Base-by-base conservation (phyloP, 1,140 invertebrate genomes). In the Drosophila punjabiensis region DNA sequence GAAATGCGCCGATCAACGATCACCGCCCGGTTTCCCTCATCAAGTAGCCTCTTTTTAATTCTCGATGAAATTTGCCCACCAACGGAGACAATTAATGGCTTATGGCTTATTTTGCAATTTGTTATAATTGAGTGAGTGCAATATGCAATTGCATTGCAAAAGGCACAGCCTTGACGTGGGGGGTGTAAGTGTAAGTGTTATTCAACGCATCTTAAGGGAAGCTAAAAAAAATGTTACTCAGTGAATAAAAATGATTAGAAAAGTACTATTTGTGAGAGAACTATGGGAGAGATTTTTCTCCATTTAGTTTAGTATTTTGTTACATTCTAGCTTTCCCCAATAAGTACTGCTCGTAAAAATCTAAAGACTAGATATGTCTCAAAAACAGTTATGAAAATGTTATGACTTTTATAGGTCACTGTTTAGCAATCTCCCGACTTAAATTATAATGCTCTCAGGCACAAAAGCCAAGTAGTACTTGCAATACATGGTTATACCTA, bases 51-150 rank as follows among this genome's bases (percentile, higher is more conserved):
- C 45, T 71, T 50, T 64, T 66, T 52, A 41, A 63, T 63, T 76
- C 75, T 56, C 55, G 64, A 66, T 76, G 65, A 66, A 66, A 83
- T 74, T 82, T 83, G 59, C 65, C 81, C 81, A 79, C 68, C 68
- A 79, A 61, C 74, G 69, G 37, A 66, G 81, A 69, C 75, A 82
- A 86, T 86, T 86, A 86, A 86, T 85, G 76, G 79, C 79, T 73
- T 67, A 76, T 71, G 77, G 63, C 80, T 68, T 69, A 68, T 60
- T 73, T 81, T 64, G 79, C 67, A 74, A 84, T 81, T 85, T 86
- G 68, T 69, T 82, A 63, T 78, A 85, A 86, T 82, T 85, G 79
- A 82, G 53, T 78, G 78, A 65, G 67, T 65, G 67, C 73, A 74
- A 62, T 66, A 63, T 80, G 69, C 76, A 71, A 80, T 58, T 75